phyloP scores from a whole-genome alignment of 2,888 invertebrate species.

The Phyto melanocephala region DNA sequence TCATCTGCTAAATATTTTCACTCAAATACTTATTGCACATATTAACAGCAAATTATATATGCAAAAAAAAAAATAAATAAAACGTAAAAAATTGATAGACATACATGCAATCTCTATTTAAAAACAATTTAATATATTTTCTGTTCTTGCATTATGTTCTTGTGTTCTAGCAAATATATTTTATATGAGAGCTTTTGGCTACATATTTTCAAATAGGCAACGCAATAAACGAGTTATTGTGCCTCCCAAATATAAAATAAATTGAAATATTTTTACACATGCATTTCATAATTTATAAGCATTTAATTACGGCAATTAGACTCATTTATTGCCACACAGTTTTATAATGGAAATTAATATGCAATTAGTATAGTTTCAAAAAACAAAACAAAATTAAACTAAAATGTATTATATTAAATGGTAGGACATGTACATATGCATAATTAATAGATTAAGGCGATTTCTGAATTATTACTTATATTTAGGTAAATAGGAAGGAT shows the following conservation, averaged over 20 bases:
- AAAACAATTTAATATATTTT: conserved; percentile 39
- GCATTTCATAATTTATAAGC: conserved; percentile 42
- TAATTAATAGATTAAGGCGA: too few species aligned
- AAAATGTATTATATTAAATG: too few species aligned
- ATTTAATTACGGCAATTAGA: conserved; percentile 56
- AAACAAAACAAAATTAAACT: not conserved
- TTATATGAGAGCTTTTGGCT: not conserved
- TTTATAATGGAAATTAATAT: conserved; percentile 30
- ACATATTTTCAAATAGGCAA: too few species aligned
- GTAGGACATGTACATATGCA: too few species aligned
- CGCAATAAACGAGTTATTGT: conserved; percentile 45
- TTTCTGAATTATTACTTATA: too few species aligned
- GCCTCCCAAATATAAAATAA: conserved; percentile 23
- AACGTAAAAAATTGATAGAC: conserved; percentile 39
- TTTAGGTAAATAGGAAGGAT: too few species aligned
- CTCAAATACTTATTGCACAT: not conserved
- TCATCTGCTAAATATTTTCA: not conserved
- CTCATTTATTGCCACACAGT: conserved; percentile 28
- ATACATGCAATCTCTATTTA: conserved; percentile 44
- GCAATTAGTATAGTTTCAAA: not conserved
- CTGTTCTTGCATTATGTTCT: not conserved
- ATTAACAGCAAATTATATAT: conserved; percentile 9
- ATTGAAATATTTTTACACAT: conserved; percentile 15
- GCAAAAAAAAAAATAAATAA: not conserved
- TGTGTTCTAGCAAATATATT: not conserved